These are phyloP conservation scores for Trematocara nigrifrons DNA, from an alignment of 2,113 vertebrate genomes.

Conservation along the genomic window DNA sequence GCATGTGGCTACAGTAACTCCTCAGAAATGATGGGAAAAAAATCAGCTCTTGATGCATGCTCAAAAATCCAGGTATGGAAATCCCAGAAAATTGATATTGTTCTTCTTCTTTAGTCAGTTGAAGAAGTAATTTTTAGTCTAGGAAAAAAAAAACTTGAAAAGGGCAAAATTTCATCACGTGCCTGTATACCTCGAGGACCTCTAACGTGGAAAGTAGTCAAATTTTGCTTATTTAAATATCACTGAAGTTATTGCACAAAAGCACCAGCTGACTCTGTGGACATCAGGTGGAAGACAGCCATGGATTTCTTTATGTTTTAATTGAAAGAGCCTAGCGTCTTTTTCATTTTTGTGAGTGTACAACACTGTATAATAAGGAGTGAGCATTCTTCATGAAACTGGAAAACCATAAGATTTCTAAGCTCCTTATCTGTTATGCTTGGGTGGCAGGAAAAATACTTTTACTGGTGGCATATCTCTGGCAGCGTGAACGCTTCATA, in stretches of 20 bases:
- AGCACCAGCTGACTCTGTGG: not conserved
- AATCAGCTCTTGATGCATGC: not conserved
- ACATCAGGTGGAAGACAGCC: accelerated
- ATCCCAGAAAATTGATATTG: not conserved
- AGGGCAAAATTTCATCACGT: not conserved
- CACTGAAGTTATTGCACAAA: not conserved
- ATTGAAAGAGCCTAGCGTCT: accelerated
- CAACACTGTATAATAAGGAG: not conserved
- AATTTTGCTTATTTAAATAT: not conserved
- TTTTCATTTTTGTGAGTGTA: not conserved
- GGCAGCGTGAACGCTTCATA: conserved; percentile 17
- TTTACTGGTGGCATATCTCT: conserved; percentile 17
- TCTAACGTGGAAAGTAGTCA: not conserved
- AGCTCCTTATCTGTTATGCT: not conserved
- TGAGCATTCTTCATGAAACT: not conserved
- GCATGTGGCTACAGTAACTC: not conserved
- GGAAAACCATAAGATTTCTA: not conserved
- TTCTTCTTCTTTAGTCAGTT: not conserved
- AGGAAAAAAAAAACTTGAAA: not conserved
- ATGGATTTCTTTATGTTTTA: not conserved
- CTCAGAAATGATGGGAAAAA: not conserved
- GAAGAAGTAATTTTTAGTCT: not conserved
- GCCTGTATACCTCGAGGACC: not conserved
- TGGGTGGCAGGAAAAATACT: not conserved
- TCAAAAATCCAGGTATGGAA: not conserved